Evolutionary conservation across 2,888 invertebrate species (phyloP), one percentile per base, ranked within the genome.

Genomic region (Cheilosia vulpina): DNA sequence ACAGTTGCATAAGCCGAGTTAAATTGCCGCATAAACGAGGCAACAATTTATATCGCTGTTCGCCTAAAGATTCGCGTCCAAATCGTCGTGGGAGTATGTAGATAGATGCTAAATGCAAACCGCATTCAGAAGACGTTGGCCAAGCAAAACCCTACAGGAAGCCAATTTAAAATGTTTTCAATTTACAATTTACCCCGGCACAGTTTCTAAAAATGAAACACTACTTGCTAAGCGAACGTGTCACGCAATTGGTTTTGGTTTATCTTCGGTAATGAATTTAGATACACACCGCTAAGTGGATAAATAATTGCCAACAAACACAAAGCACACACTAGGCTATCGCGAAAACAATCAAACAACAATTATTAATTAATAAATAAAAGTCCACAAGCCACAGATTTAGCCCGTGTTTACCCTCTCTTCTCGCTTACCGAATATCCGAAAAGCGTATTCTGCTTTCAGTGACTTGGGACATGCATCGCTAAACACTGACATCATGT

Each of bases 401-500:
- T 21, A 21, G 1, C 21, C 21, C 21, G 11, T 15, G 6, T 24
- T 15, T 24, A 7, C 3, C n/a, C 45, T 27, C 2, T n/a, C 4
- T 17, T 5, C 2, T 11, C 47, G 58, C 90, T 93, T 93, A 98
- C 98, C 98, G 94, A 97, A 98, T 92, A 98, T 98, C 91, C 97
- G 94, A 93, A 98, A 98, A 3, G 98, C 98, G 93, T 98, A 98
- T 91, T 98, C 97, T 15, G 98, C 96, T 92, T 98, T 98, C 0
- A 98, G 96, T 87, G 97, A 96, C 89, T 97, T 96, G 0, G 98
- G 98, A 9, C 98, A 97, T 89, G 95, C 95, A 89, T 98, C 97
- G 90, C 97, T 97, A 89, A 98, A 97, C 19, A 98, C 98, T 0
- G 98, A 98, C 96, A 98, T 98, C 98, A 98, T 98, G 90, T 98